These are phyloP conservation scores for Sebastes baramenuke DNA, from an alignment of 2,797 vertebrate species.

Conservation along the genomic window DNA sequence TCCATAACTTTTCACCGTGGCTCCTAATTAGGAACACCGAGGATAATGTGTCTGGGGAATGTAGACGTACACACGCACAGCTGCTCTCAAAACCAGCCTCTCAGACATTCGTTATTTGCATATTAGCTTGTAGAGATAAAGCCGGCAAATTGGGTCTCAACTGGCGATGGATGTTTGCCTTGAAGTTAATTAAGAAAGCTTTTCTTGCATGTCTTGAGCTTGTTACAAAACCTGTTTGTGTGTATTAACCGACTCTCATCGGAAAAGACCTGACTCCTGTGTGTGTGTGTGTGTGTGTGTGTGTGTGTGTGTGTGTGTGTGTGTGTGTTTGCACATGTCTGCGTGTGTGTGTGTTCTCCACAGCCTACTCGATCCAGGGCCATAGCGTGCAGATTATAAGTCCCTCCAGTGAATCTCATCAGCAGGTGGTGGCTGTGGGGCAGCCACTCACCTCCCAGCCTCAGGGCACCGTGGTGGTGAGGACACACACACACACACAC, in stretches of 20 bases:
- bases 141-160: conserved; percentile 60
- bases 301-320: neutral
- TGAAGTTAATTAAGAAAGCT: conserved; percentile 65
- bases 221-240: conserved; percentile 46
- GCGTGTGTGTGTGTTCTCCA: conserved; percentile 16
- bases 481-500: conserved; percentile 8
- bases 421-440: conserved; percentile 98
- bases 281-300: conserved; percentile 6
- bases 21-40: conserved; percentile 59
- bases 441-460: conserved; percentile 94
- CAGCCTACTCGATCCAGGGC: conserved; percentile 98
- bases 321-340: neutral
- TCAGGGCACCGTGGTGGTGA: conserved; percentile 99
- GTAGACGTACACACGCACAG: conserved; percentile 19
- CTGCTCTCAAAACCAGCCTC: conserved; percentile 41
- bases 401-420: conserved; percentile 98
- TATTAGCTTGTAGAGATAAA: conserved; percentile 63
- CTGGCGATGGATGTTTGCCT: conserved; percentile 54
- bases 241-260: conserved; percentile 21
- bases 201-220: conserved; percentile 57
- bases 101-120: conserved; percentile 61
- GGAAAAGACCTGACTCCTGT: neutral
- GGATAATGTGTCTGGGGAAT: conserved; percentile 53
- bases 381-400: conserved; percentile 98
- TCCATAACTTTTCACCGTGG: conserved; percentile 54